These are phyloP conservation scores for Drosophila cognata DNA, from an alignment of 2,888 invertebrate species.

Conservation along the genomic window DNA sequence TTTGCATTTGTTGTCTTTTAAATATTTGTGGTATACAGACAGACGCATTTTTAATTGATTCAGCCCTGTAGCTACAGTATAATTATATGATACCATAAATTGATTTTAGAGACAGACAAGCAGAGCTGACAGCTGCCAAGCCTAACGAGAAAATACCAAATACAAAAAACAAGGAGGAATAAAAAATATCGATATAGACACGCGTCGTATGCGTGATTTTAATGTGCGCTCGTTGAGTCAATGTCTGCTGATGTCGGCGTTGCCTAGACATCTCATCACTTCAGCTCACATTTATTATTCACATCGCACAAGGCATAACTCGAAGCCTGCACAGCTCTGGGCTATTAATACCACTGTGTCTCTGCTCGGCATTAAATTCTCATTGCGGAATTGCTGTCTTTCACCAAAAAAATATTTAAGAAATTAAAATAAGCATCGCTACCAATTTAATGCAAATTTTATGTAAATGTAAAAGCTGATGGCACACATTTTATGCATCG, in stretches of 20 bases:
- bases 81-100: conserved; percentile 52
- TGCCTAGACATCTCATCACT: conserved; percentile 58
- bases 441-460: conserved; percentile 32
- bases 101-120: conserved; percentile 45
- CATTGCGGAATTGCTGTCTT: conserved; percentile 11
- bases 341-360: conserved; percentile 29
- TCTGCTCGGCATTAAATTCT: conserved; percentile 28
- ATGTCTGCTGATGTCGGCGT: conserved; percentile 39
- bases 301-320: conserved; percentile 21
- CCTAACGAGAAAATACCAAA: conserved; percentile 5
- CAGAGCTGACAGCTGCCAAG: conserved; percentile 61
- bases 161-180: not conserved
- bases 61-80: conserved; percentile 51
- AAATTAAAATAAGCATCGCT: conserved; percentile 1
- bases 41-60: conserved; percentile 61
- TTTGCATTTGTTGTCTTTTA: conserved; percentile 17
- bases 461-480: conserved; percentile 36
- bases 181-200: conserved; percentile 51
- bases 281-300: conserved; percentile 46
- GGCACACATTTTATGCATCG: conserved; percentile 6
- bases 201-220: conserved; percentile 74
- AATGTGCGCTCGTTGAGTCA: conserved; percentile 39
- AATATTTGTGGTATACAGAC: conserved; percentile 2
- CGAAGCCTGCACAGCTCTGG: conserved; percentile 15
- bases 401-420: not conserved